Evolutionary conservation across 2,113 vertebrate genomes (phyloP).

Genomic region (Ailuropoda melanoleuca): DNA sequence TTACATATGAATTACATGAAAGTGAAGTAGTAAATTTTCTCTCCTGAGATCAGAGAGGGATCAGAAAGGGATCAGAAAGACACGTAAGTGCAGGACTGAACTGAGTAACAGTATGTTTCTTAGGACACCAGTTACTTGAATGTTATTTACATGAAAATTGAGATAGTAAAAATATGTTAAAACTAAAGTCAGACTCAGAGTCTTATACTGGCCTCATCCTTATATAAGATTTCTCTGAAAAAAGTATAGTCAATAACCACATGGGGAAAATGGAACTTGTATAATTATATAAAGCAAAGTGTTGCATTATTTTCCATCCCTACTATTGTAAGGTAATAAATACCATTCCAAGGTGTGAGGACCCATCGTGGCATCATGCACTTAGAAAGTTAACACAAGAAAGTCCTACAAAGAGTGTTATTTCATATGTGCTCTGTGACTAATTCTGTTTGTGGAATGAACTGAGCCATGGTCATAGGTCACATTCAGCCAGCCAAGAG

Average conservation of each 20-base stretch:
- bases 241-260: background rate
- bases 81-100: background rate
- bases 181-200: background rate
- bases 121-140: background rate
- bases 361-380: background rate
- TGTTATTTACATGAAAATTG: background rate
- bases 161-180: background rate
- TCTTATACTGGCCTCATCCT: background rate
- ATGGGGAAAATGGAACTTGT: background rate
- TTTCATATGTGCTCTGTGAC: background rate
- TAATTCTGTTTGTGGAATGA: conserved; percentile 69
- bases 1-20: background rate
- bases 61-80: background rate
- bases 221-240: background rate
- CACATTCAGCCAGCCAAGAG: conserved; percentile 72
- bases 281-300: background rate
- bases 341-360: background rate
- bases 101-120: background rate
- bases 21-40: background rate
- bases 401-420: background rate
- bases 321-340: background rate
- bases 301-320: background rate
- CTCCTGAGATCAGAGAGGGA: background rate
- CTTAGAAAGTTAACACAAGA: background rate
- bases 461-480: conserved; percentile 21